Base-by-base conservation (phyloP, 2,888 invertebrate species). In the Macrosoma leucophasiata region DNA sequence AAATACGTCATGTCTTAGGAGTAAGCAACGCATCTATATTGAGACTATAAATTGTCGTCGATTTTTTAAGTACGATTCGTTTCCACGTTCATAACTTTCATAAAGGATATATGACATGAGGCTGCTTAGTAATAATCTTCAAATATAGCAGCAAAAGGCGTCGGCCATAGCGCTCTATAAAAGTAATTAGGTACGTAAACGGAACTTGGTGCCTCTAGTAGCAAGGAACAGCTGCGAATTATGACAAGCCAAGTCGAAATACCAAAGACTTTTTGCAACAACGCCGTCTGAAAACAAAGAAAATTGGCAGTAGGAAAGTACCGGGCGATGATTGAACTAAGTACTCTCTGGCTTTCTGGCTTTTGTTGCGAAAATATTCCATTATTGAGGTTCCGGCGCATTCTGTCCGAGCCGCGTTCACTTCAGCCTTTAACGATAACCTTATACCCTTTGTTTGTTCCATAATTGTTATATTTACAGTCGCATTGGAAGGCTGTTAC, bases 231-330 rank as follows among this genome's bases (percentile, higher is more conserved):
- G 29, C 32, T 45, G 38, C 29, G 34, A 43, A 43, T 36, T 38
- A 43, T 33, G 41, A 39, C 39, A 39, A 36, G 37, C 36, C 35
- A 33, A 43, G 45, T 29, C 33, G 41, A 39, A 49, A 54, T 59
- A 48, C 48, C 52, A 42, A 54, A 55, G 54, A 58, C 58, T 58
- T 60, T 64, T 61, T 62, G 54, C 57, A 54, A 57, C 49, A 59
- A 60, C 55, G 53, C 52, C 60, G 55, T 54, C 59, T 52, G 59
- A 55, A 72, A 65, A 75, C 72, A 77, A 75, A 71, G 61, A 61
- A 55, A 71, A 74, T 72, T 71, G 68, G 67, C 68, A 65, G 51
- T 59, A 55, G 50, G 56, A 53, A 58, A 56, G 55, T 53, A 50
- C 50, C 42, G 47, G 36, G 48, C 59, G 60, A 60, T 62, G 50